These are phyloP conservation scores for Mustela lutreola DNA, from an alignment of 2,113 vertebrate genomes.

Conservation along the genomic window DNA sequence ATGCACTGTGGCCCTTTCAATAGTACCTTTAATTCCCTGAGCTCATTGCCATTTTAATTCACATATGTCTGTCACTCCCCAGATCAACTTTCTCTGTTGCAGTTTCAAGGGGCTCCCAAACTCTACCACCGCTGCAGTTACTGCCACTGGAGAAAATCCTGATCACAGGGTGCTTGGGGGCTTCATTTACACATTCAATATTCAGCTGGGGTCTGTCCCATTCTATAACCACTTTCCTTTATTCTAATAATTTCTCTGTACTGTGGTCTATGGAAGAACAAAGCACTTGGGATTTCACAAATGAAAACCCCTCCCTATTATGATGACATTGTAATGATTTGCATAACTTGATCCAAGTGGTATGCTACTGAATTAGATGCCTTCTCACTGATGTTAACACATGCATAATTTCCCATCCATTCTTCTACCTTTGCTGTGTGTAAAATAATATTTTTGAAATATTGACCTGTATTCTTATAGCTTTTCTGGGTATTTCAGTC, in stretches of 20 bases:
- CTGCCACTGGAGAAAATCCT: conserved; percentile 3
- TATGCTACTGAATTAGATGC: neutral
- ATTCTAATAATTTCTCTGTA: neutral
- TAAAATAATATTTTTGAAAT: conserved; percentile 46
- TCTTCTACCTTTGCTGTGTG: conserved; percentile 29
- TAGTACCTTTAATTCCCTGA: conserved; percentile 1
- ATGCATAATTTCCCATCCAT: conserved; percentile 3
- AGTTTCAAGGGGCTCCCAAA: neutral
- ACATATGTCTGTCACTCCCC: neutral
- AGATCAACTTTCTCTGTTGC: conserved; percentile 20
- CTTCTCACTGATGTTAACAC: neutral
- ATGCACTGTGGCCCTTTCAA: neutral
- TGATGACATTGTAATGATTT: neutral
- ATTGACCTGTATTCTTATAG: conserved; percentile 16
- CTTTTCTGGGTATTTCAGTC: conserved; percentile 42
- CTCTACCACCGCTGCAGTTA: neutral
- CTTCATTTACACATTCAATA: conserved; percentile 46
- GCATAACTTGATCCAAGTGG: neutral
- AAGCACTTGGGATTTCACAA: conserved; percentile 17
- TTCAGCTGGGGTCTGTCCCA: conserved; percentile 13
- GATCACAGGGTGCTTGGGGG: neutral
- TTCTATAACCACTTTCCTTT: conserved; percentile 39
- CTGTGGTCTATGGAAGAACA: conserved; percentile 12
- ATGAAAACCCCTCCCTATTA: neutral
- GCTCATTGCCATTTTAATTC: conserved; percentile 55